Base-by-base conservation (phyloP, 2,113 vertebrate genomes). In the Sula dactylatra region DNA sequence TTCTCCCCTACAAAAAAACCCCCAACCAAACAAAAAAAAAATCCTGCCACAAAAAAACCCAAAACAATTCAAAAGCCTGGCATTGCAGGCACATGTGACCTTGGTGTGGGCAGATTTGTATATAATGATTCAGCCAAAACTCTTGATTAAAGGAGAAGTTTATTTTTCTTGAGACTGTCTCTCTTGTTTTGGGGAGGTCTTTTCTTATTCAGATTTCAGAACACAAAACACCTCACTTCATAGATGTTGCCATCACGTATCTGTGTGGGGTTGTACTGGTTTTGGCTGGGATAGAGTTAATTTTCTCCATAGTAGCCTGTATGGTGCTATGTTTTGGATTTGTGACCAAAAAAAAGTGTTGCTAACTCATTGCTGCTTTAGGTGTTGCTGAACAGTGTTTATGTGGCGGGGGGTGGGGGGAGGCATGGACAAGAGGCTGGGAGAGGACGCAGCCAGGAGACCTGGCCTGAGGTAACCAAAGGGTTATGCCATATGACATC, bases 181-280 rank as follows among this genome's bases (percentile, higher is more conserved):
- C 7, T 34, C 21, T 32, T 38, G 13, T 61, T 73, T 17, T 67
- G 40, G 52, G 52, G n/a, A 54, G 11, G 3, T 25, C 16, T 85
- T 66, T 34, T 18, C 34, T 78, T 50, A 3, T 52, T 66, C 24
- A 44, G 25, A 22, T 81, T 73, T 55, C n/a, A 21, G 50, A 82
- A 17, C 9, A 49, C 40, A 22, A 44, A 59, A 6, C 18, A 13
- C 7, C 9, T 74, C 74, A 19, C 26, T 45, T 42, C 7, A 4
- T 20, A n/a, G 15, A 18, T 55, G 9, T 50, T 86, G 26, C n/a
- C 6, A 12, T 55, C 2, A 1, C 0, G 0, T 18, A 7, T 6
- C 2, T 13, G 2, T 10, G 34, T 2, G 80, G 26, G 3, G 5
- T 44, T 77, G 38, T 42, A 12, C 47, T 40, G 38, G 10, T 66